Conservation (phyloP, 2,113 vertebrate species). For the Ancistrus triradiatus region DNA sequence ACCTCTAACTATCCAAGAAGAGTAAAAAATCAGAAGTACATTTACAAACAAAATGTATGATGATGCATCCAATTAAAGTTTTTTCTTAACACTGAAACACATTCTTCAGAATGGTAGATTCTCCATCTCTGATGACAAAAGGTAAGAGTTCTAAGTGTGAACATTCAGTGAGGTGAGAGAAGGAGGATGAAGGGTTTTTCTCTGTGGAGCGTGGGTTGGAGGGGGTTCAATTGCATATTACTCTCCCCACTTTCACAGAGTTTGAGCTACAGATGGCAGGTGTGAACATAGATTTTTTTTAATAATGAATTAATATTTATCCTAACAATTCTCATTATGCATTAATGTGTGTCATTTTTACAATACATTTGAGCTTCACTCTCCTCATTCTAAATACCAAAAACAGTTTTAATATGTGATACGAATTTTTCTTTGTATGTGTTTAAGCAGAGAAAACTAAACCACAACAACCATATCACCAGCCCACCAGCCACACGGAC, state of each 20-base stretch:
- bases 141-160: neutral
- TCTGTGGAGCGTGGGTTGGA: neutral
- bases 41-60: neutral
- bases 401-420: neutral
- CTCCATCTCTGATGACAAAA: conserved; percentile 6
- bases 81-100: neutral
- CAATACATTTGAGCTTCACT: too few relatives aligned
- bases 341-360: too few relatives aligned
- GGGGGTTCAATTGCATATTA: neutral
- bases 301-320: too few relatives aligned
- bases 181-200: conserved; percentile 6
- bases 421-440: neutral
- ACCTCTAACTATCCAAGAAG: conserved; percentile 2
- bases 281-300: neutral
- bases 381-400: neutral
- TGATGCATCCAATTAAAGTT: neutral
- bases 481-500: neutral
- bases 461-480: too few relatives aligned
- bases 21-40: neutral
- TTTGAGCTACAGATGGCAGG: conserved; percentile 4
- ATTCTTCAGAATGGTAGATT: neutral
- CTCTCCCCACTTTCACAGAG: neutral
- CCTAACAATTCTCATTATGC: too few relatives aligned
- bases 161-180: conserved; percentile 3
- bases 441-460: too few relatives aligned